Conservation (phyloP, 2,797 vertebrate genomes). For the Tympanoctomys barrerae region DNA sequence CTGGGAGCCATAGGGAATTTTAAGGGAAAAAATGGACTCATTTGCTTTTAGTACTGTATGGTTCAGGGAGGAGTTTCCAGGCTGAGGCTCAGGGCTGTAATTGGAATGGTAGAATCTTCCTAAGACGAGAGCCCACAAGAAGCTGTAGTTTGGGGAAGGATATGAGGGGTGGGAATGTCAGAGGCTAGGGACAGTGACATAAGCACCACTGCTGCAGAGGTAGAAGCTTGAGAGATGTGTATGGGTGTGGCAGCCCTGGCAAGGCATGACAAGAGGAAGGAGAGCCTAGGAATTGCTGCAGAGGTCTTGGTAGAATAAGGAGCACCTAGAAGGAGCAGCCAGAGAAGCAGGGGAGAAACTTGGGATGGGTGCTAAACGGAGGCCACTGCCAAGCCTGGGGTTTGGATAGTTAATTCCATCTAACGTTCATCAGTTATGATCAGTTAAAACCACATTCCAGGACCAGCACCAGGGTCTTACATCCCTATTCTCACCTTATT, state of each 20-base stretch:
- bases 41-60: neutral
- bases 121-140: neutral
- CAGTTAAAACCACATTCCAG: neutral
- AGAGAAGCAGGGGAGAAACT: neutral
- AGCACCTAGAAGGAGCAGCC: neutral
- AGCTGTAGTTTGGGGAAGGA: neutral
- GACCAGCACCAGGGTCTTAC: neutral
- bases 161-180: neutral
- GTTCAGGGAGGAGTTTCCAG: neutral
- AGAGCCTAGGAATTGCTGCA: neutral
- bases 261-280: neutral
- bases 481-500: neutral
- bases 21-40: neutral
- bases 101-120: neutral
- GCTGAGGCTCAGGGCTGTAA: neutral
- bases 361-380: neutral
- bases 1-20: neutral
- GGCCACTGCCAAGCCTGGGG: no score
- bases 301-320: neutral
- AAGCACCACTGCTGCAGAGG: neutral
- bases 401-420: no score
- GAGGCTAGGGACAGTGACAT: neutral
- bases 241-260: neutral
- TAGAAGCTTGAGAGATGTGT: neutral
- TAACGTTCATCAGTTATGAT: neutral